A percentile compares a stretch with the other conserved stretches of the same genome.
Conservation (phyloP, 2,113 vertebrate species). For the Toxostoma redivivum region DNA sequence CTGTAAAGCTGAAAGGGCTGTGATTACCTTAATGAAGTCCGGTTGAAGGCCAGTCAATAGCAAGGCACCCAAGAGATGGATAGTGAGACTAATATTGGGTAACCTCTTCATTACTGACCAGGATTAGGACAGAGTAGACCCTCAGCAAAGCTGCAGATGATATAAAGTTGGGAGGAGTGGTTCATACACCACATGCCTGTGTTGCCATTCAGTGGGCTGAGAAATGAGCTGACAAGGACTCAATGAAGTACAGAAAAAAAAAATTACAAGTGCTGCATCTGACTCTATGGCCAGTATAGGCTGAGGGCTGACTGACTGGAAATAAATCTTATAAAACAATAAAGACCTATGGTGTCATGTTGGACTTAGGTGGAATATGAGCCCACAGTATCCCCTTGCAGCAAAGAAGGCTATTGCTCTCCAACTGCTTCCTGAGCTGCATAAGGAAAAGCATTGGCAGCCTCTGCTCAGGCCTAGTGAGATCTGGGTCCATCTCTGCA, state of each 20-base stretch:
- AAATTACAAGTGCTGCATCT: not conserved
- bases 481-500: not conserved
- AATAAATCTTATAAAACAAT: not conserved
- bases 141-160: not conserved
- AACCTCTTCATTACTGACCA: not conserved
- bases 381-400: not conserved
- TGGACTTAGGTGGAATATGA: not conserved
- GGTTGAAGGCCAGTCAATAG: not conserved
- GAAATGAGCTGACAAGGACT: not conserved
- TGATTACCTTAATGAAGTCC: not conserved
- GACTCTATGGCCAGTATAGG: not conserved
- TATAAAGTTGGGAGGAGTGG: not conserved
- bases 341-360: rapidly evolving
- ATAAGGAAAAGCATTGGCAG: not conserved
- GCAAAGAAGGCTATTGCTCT: not conserved
- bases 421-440: not conserved
- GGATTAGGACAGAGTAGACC: not conserved
- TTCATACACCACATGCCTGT: not conserved
- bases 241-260: not conserved
- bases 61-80: not conserved
- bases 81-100: not conserved
- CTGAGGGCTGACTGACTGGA: not conserved
- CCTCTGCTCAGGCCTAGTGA: not conserved
- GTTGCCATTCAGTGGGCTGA: not conserved
- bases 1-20: not conserved